Evolutionary conservation across 2,113 vertebrate genomes (phyloP), one percentile per base, ranked within the genome.

Genomic region (Oncorhynchus mykiss): DNA sequence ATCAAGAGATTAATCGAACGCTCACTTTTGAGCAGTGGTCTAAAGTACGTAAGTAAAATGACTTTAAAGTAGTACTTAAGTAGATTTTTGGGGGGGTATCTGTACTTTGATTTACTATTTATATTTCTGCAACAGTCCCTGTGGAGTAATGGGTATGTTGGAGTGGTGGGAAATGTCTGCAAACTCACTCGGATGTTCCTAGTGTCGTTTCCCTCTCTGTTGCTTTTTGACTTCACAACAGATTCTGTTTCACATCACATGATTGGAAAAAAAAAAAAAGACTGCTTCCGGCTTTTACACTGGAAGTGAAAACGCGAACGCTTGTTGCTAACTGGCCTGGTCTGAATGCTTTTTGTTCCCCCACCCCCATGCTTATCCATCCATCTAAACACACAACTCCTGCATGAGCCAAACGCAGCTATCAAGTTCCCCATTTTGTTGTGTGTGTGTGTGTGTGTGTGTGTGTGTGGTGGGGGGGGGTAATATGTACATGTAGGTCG

Each of bases 371-470:
- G 12, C 5, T 27, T 9, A n/a, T n/a, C n/a, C n/a, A n/a, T 13
- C 68, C 18, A 49, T 13, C 67, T 69, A 34, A 66, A 71, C 68
- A 68, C 25, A 73, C 73, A 81, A 82, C 34, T 74, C 20, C 49
- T 39, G 69, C 73, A 74, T 74, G 27, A 77, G 65, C 88, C 70
- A 66, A 82, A 82, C 80, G 20, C 75, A 69, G 74, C 88, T 73
- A 80, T 85, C 71, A 84, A 1, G 29, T 90, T 92, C 89, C 80
- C 80, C 14, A 22, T 64, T 4, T 16, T 83, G 81, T 71, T 86
- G 82, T 85, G 31, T 74, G 45, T 71, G 4, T 13, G 3, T 83
- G 81, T 71, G 31, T 74, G 27, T 2, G 27, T 2, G 27, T 25
- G 25, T 2, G 25, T 2, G 25, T 2, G 25, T 2, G 2, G 25